Percentiles rank a stretch among this genome's conserved stretches.
Evolutionary conservation across 2,888 invertebrate genomes (phyloP).

Genomic region (Apamea epomidion): DNA sequence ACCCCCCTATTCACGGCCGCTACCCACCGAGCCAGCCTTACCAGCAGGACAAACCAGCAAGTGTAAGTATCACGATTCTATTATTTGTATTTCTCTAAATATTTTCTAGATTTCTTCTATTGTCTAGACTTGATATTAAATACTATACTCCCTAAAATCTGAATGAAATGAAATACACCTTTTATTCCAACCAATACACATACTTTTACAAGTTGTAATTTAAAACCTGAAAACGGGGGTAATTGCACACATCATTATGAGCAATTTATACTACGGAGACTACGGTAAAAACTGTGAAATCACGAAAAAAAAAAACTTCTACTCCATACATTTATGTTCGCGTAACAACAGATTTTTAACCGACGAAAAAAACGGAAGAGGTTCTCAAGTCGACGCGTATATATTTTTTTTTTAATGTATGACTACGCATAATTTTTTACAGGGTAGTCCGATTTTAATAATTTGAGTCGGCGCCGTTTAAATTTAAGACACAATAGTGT

Average conservation of each 20-base stretch:
- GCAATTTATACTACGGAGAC: neutral
- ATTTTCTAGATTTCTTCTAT: neutral
- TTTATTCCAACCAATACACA: neutral
- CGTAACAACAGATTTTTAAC: neutral
- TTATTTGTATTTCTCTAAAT: neutral
- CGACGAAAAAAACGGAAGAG: no score
- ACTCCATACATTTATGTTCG: neutral
- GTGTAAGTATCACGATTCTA: constrained; percentile 5
- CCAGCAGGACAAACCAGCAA: constrained; percentile 73
- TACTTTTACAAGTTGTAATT: neutral
- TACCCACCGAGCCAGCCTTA: constrained; percentile 58
- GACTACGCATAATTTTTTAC: no score
- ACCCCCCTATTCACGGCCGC: constrained; percentile 52
- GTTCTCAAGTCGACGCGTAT: no score
- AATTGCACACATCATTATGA: neutral
- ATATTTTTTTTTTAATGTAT: no score
- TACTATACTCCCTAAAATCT: neutral
- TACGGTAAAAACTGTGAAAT: neutral
- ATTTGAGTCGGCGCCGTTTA: no score
- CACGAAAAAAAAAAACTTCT: neutral
- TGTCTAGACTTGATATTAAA: neutral
- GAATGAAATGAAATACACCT: neutral
- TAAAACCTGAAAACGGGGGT: neutral
- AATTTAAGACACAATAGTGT: no score
- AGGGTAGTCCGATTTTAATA: no score